Percentiles rank a stretch among this genome's conserved stretches.
Evolutionary conservation across 2,797 vertebrate genomes (phyloP).

Genomic region (Clarias platycephalus): DNA sequence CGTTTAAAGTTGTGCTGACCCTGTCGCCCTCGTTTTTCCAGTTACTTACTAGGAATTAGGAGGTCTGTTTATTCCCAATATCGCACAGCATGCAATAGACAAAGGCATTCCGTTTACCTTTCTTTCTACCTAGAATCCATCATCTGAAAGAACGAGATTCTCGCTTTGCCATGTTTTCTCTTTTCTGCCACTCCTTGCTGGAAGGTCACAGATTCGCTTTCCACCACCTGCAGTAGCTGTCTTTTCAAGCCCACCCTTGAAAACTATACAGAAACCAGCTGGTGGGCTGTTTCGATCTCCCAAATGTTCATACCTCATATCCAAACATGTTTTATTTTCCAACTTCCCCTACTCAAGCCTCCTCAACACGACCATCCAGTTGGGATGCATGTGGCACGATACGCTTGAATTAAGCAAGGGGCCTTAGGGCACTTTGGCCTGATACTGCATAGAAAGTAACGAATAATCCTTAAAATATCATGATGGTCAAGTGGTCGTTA

Average conservation of each 20-base stretch:
- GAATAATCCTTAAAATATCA: not conserved
- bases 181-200: conserved; percentile 48
- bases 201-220: conserved; percentile 59
- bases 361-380: conserved; percentile 48
- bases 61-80: conserved; percentile 17
- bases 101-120: conserved; percentile 28
- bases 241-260: conserved; percentile 59
- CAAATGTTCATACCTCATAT: conserved; percentile 63
- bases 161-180: conserved; percentile 34
- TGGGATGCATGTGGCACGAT: conserved; percentile 38
- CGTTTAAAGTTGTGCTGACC: conserved; percentile 23
- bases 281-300: conserved; percentile 53
- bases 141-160: conserved; percentile 32
- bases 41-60: conserved; percentile 9
- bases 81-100: not conserved
- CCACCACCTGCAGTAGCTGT: conserved; percentile 51
- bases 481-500: not conserved
- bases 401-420: conserved; percentile 39
- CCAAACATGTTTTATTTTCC: conserved; percentile 59
- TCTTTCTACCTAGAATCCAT: conserved; percentile 11
- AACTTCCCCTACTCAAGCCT: conserved; percentile 22
- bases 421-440: conserved; percentile 12
- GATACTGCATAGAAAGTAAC: not conserved
- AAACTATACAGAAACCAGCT: conserved; percentile 60
- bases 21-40: not conserved